Percentiles rank a stretch among this genome's conserved stretches.
phyloP scores from a whole-genome alignment of 2,113 vertebrate genomes.

The Panurus biarmicus region DNA sequence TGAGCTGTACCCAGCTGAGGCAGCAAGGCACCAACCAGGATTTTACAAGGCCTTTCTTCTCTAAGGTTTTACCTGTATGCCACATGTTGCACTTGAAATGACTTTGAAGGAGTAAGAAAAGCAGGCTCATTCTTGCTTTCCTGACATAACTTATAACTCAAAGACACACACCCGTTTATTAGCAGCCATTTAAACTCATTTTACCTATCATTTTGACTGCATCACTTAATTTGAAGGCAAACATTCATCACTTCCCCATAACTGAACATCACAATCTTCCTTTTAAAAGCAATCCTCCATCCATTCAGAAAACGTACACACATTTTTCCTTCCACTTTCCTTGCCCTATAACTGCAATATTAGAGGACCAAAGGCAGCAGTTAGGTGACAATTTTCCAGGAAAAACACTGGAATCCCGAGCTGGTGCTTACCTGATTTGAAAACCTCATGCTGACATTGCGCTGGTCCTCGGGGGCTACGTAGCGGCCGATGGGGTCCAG shows the following conservation, averaged over 20 bases:
- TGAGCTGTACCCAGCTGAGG: background rate
- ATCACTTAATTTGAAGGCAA: background rate
- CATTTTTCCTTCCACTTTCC: background rate
- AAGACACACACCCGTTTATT: background rate
- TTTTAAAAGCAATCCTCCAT: background rate
- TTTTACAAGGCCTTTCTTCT: background rate
- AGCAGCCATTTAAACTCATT: background rate
- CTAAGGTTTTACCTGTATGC: background rate
- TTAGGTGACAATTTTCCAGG: background rate
- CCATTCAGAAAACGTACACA: background rate
- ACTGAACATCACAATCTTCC: background rate
- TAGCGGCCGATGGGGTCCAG: conserved; percentile 90
- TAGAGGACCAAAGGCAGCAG: background rate
- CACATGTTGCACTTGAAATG: background rate
- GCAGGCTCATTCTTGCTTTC: background rate
- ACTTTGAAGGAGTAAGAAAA: background rate
- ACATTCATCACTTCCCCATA: background rate
- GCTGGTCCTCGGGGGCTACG: conserved; percentile 79
- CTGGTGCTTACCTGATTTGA: conserved; percentile 86
- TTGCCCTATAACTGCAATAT: background rate
- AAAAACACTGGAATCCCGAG: background rate
- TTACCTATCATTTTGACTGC: background rate
- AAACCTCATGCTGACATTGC: conserved; percentile 94
- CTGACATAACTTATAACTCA: background rate
- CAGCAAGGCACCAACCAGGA: background rate